A percentile compares a stretch with the other conserved stretches of the same genome.
Conservation (phyloP, 2,113 vertebrate species). For the Campylorhamphus procurvoides region DNA sequence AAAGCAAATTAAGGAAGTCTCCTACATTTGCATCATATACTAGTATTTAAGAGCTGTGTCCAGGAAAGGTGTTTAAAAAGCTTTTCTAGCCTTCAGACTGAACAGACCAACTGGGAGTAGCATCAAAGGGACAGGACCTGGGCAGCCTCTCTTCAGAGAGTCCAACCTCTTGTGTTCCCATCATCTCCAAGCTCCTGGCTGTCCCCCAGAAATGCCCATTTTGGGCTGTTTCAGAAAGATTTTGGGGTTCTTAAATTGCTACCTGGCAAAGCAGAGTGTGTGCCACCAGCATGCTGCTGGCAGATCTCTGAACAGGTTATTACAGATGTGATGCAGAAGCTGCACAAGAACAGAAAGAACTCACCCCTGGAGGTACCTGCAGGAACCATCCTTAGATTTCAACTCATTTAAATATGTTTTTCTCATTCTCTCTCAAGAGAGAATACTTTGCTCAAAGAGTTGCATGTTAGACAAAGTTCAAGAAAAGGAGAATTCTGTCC, state of each 20-base stretch:
- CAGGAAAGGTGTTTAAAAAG: not conserved
- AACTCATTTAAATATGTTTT: not conserved
- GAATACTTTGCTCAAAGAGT: not conserved
- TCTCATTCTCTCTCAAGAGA: not conserved
- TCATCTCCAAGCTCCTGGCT: not conserved
- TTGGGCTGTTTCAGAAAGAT: not conserved
- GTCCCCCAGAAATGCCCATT: not conserved
- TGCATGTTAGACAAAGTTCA: not conserved
- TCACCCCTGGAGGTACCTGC: not conserved
- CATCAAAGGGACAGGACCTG: not conserved
- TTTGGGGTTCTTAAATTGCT: not conserved
- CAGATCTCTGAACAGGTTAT: not conserved
- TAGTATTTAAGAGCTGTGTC: not conserved
- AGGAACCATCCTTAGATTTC: not conserved
- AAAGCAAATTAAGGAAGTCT: not conserved
- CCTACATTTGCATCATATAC: not conserved
- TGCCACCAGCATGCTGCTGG: not conserved
- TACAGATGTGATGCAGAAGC: not conserved
- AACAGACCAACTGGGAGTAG: rapidly evolving
- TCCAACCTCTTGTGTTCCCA: not conserved
- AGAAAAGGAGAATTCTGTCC: not conserved
- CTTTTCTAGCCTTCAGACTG: not conserved
- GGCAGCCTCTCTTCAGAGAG: not conserved
- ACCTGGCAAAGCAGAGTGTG: not conserved
- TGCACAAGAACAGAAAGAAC: not conserved